Conservation (phyloP, 2,888 invertebrate genomes). For the Eristalis pertinax region DNA sequence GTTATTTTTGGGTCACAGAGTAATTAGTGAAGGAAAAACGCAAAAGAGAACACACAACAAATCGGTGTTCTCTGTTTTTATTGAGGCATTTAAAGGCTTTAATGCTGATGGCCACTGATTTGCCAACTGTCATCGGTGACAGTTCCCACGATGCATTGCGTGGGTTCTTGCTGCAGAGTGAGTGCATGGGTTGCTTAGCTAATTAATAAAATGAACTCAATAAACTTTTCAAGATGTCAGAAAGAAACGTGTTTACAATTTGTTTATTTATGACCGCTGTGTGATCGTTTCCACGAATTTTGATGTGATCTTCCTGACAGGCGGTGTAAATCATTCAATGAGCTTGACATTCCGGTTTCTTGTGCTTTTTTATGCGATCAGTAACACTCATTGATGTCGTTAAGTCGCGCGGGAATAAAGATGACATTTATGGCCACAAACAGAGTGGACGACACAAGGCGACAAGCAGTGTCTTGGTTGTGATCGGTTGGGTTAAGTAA, state of each 20-base stretch:
- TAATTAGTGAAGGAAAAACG: slow-evolving; percentile 1
- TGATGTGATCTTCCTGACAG: background rate
- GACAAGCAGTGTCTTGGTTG: background rate
- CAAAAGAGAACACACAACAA: background rate
- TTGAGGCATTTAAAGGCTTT: background rate
- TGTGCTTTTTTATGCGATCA: background rate
- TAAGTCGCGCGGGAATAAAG: background rate
- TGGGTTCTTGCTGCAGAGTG: background rate
- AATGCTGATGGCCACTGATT: background rate
- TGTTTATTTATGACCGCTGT: background rate
- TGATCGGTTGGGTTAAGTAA: background rate
- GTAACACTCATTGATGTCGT: background rate
- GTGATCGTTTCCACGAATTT: background rate
- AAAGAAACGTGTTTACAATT: background rate
- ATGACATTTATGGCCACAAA: background rate
- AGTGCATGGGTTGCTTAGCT: background rate
- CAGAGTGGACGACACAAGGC: background rate
- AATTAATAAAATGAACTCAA: too few species aligned
- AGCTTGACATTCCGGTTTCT: background rate
- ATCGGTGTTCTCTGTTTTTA: background rate
- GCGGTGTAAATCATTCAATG: background rate
- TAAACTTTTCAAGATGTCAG: background rate
- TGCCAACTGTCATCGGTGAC: background rate
- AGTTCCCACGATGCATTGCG: background rate
- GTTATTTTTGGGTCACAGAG: slow-evolving; percentile 38